Base-by-base conservation (phyloP, 2,888 invertebrate genomes). In the Anticlea derivata region DNA sequence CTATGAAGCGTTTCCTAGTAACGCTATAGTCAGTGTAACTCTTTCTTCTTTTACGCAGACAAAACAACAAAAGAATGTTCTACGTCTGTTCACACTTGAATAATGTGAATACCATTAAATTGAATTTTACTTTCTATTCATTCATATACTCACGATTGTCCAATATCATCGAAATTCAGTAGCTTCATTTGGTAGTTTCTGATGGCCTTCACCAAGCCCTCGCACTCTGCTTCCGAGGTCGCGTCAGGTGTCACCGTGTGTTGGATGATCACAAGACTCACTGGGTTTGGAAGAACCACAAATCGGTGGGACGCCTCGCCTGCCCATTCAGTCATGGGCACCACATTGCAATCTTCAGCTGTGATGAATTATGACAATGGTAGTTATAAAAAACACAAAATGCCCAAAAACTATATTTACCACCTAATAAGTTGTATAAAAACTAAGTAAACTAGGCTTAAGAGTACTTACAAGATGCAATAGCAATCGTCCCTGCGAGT, bases 201-300 rank as follows among this genome's bases (percentile, higher is more conserved):
- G 26, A 93, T 92, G 13, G 71, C 78, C 17, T 71, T 79, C 2
- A 89, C 65, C 0, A 75, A 58, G 3, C 59, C 55, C 2, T 81
- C 73, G 58, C 94, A 94, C 0, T 75, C 64, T 0, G 65, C 67
- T 40, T 83, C 80, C 0, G 76, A 80, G 0, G 47, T 20, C 51
- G 93, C 94, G 8, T 80, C 76, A 0, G 78, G 66, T 0, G 91
- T 91, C 0, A 86, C 92, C 0, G 93, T 92, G 57, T 94, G 93
- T 61, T 93, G 93, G 31, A 94, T 80, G 0, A 93, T 63, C 0
- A 90, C 92, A 49, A 92, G 79, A 2, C 80, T 70, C 10, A 93
- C 73, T 0, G 93, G 93, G 46, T 51, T 64, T 0, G 58, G 20
- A 0, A 86, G 71, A 0, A 31, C n/a, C 0, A 65, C 68, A 0